Evolutionary conservation across 2,797 vertebrate species (phyloP), one percentile per base, ranked within the genome.

Genomic region (Liparis tanakae): DNA sequence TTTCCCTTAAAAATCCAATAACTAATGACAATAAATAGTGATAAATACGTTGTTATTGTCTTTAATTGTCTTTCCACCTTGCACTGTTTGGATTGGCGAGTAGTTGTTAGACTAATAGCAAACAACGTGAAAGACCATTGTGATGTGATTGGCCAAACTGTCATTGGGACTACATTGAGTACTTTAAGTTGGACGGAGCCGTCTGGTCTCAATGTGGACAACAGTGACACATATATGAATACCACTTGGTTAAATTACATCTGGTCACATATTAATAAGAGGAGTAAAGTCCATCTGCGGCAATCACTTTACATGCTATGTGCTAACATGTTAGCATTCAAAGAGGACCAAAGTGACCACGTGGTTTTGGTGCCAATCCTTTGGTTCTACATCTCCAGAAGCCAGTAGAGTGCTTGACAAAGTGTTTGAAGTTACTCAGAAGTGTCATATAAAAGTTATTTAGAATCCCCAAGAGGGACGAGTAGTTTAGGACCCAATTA

Each of bases 381-480:
- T 37, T 58, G 34, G 8, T 58, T n/a, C 56, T 22, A 46, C 30
- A 72, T 36, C 55, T 34, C 55, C n/a, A 39, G 46, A 55, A 74
- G 53, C 36, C 58, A 61, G 61, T 54, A 33, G 43, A 63, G 33
- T 51, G 22, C 25, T n/a, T 67, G 34, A 56, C 37, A 48, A 83
- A 85, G 80, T 89, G 81, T 87, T 88, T 86, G 79, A 90, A 88
- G 87, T 89, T 87, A 85, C 9, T 77, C 30, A 58, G 61, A 39
- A 33, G 67, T 22, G 12, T 66, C 10, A 46, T 46, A 46, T 46
- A 3, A 18, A 46, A 46, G 15, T 18, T 46, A 15, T 46, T 44
- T 6, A 44, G 17, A 44, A 17, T 15, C 2, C 43, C 14, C 1
- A 44, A 5, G 17, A 44, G 43, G 13, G 43, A 44, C 10, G 2